phyloP scores from a whole-genome alignment of 2,113 vertebrate genomes.

The Heterotilapia buettikoferi region DNA sequence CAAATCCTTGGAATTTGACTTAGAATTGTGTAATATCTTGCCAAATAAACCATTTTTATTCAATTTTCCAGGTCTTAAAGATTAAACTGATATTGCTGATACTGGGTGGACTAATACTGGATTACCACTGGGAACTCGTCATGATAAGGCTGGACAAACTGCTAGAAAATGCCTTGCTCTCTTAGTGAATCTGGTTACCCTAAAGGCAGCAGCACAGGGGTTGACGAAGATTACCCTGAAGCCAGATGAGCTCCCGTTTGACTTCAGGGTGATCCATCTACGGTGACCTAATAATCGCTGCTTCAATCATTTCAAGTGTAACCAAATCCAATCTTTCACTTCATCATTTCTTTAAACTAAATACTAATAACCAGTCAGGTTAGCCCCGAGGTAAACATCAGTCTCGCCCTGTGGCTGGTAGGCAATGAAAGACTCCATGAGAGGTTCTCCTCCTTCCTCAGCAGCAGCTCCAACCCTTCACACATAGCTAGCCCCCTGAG shows the following conservation, averaged over 20 bases:
- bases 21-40: neutral
- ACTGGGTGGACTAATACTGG: neutral
- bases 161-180: too few species aligned
- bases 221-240: neutral
- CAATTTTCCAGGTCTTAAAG: neutral
- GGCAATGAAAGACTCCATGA: conserved; percentile 5
- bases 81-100: neutral
- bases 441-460: neutral
- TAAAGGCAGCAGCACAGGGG: neutral
- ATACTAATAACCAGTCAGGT: neutral
- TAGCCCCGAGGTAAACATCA: neutral
- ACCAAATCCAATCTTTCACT: neutral
- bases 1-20: rapidly evolving
- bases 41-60: rapidly evolving
- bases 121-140: neutral
- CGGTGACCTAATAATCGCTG: neutral
- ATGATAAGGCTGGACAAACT: neutral
- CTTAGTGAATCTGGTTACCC: neutral
- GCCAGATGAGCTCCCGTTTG: neutral
- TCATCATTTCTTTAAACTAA: neutral
- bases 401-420: neutral
- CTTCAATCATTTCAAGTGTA: neutral
- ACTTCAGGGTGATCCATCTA: neutral
- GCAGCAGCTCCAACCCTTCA: neutral
- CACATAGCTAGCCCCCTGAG: neutral